Evolutionary conservation across 2,888 invertebrate genomes (phyloP), one percentile per base, ranked within the genome.

Genomic region (Zaprionus obscuricornis): DNA sequence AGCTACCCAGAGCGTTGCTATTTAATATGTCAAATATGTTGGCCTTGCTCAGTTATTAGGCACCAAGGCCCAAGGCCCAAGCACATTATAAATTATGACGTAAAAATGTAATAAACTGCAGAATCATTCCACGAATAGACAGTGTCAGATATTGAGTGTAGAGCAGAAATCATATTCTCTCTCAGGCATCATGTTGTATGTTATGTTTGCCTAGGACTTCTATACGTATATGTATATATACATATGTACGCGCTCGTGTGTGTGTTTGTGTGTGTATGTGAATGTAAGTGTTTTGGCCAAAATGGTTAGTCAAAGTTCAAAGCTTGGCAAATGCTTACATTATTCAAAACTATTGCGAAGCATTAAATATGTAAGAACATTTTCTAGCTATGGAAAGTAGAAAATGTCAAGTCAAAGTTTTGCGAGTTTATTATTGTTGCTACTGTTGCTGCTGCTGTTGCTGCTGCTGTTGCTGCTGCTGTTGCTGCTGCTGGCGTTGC

Each of bases 31-130:
- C 65, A 74, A 65, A 69, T 72, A 67, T 70, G 66, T 69, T 63
- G 63, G 62, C 62, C 58, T 66, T 66, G 60, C 45, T 40, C 39
- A 29, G 69, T 46, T 69, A 62, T 69, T 66, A 60, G 56, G 45
- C 60, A 60, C 47, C 66, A 24, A 45, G 56, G 42, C 20, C 33
- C 33, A 63, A 57, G 24, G 40, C 54, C 45, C 66, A 49, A 39
- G 34, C 65, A 54, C 54, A 77, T 74, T 77, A 78, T 75, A 75
- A 81, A 78, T 75, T 75, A 78, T 78, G 75, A 75, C 74, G 58
- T 75, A 71, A 75, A 74, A 71, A 63, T 71, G 57, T 81, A 75
- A 81, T 78, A 77, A 75, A 66, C 55, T 66, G 17, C 33, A 36
- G 59, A 22, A 49, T 24, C 26, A 34, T 33, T 22, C 40, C 39